Evolutionary conservation across 2,797 vertebrate species (phyloP).

Genomic region (Tachyglossus aculeatus): DNA sequence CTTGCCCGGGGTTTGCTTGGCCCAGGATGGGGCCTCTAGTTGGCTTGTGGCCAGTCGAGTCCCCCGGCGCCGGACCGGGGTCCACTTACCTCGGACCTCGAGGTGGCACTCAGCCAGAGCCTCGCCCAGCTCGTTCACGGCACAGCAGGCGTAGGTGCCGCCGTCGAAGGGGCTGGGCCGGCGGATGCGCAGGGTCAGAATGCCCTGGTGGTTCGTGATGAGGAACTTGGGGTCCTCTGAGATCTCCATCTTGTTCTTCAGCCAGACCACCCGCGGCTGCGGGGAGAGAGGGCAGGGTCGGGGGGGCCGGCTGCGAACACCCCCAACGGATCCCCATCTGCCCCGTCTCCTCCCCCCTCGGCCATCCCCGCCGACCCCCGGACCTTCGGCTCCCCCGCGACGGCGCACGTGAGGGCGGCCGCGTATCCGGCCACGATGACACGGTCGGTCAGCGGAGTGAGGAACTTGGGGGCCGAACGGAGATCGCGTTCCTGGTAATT

Average conservation of each 20-base stretch:
- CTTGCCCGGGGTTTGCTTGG: fast-evolving
- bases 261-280: conserved; percentile 89
- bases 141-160: conserved; percentile 68
- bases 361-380: not conserved
- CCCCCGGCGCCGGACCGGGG: fast-evolving
- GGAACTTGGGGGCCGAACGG: conserved; percentile 81
- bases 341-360: not conserved
- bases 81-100: conserved; percentile 82
- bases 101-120: conserved; percentile 86
- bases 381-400: conserved; percentile 87
- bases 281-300: not conserved
- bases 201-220: conserved; percentile 88
- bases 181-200: conserved; percentile 88
- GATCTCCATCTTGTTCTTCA: conserved; percentile 90
- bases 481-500: conserved; percentile 81
- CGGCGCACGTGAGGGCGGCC: conserved; percentile 86
- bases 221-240: conserved; percentile 86
- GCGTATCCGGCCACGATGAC: conserved; percentile 86
- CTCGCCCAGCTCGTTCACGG: conserved; percentile 79
- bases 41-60: not conserved
- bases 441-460: conserved; percentile 83
- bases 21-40: fast-evolving
- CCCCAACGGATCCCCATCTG: not conserved
- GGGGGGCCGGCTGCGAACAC: not conserved
- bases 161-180: conserved; percentile 70